phyloP scores from a whole-genome alignment of 2,113 vertebrate species.

The Mastomys coucha region DNA sequence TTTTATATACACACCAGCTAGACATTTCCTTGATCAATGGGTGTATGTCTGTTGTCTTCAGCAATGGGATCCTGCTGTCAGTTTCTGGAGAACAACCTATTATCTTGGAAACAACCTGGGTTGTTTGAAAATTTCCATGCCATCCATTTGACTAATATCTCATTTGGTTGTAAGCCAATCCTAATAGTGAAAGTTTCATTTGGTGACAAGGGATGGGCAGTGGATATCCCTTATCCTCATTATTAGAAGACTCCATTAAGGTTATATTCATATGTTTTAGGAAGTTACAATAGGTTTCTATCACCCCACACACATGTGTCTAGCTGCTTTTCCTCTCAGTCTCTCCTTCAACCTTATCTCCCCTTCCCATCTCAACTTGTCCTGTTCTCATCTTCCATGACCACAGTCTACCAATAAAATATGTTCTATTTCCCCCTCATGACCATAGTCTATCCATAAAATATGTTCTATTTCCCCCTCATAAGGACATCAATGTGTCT shows the following conservation, averaged over 20 bases:
- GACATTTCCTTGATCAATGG: neutral
- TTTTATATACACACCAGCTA: neutral
- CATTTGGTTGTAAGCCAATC: neutral
- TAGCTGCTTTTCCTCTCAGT: neutral
- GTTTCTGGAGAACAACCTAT: neutral
- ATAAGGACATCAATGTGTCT: neutral
- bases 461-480: neutral
- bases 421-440: neutral
- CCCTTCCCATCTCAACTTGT: neutral
- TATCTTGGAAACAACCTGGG: neutral
- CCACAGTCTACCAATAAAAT: neutral
- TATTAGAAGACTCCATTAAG: neutral
- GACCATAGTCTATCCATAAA: neutral
- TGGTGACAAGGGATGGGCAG: neutral
- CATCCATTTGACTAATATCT: neutral
- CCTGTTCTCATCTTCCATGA: neutral
- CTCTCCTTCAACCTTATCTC: neutral
- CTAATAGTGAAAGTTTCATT: neutral
- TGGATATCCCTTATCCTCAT: neutral
- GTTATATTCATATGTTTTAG: neutral
- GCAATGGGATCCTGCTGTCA: neutral
- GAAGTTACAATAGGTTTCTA: neutral
- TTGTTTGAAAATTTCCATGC: neutral
- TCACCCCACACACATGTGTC: neutral
- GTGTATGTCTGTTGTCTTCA: neutral